These are phyloP conservation scores for Agrilus cyanescens DNA, from an alignment of 2,888 invertebrate species.

Conservation along the genomic window DNA sequence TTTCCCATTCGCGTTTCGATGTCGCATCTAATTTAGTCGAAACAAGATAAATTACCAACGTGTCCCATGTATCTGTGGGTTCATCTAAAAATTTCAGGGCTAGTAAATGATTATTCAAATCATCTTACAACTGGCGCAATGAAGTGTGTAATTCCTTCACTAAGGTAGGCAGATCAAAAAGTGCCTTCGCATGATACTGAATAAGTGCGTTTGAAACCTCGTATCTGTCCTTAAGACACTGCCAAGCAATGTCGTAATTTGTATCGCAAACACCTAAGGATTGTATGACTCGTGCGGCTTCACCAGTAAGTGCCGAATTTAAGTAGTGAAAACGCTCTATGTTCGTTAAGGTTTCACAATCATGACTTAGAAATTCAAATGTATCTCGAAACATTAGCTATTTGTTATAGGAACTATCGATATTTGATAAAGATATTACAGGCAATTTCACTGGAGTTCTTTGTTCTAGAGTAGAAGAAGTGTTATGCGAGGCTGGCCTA, in stretches of 20 bases:
- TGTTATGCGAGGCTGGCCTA: too few species aligned
- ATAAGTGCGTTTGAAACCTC: slow-evolving; percentile 4
- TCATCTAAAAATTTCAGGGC: slow-evolving; percentile 2
- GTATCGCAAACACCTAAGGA: slow-evolving; percentile 2
- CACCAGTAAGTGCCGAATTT: slow-evolving; percentile 5
- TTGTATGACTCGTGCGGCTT: slow-evolving; percentile 6
- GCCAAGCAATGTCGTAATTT: slow-evolving; percentile 5
- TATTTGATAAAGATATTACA: slow-evolving; percentile 5
- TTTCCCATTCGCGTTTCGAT: slow-evolving; percentile 1
- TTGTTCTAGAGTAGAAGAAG: too few species aligned
- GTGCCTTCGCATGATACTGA: slow-evolving; percentile 4
- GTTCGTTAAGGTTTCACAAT: slow-evolving; percentile 3
- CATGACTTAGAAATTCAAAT: slow-evolving; percentile 7
- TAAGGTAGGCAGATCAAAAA: slow-evolving; percentile 3
- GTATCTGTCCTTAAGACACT: slow-evolving; percentile 3
- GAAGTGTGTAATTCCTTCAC: slow-evolving; percentile 1
- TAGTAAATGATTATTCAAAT: slow-evolving; percentile 1
- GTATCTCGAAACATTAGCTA: slow-evolving; percentile 8
- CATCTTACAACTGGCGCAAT: slow-evolving; percentile 3
- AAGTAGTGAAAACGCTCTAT: slow-evolving; percentile 10
- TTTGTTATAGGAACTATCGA: slow-evolving; percentile 2
- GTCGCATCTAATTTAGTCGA: background rate
- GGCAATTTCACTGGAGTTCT: slow-evolving; percentile 4
- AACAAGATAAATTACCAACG: background rate
- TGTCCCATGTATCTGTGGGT: slow-evolving; percentile 1